Percentiles rank a stretch among this genome's conserved stretches.
Evolutionary conservation across 2,797 vertebrate genomes (phyloP).

Genomic region (Neosilurus hyrtlii): DNA sequence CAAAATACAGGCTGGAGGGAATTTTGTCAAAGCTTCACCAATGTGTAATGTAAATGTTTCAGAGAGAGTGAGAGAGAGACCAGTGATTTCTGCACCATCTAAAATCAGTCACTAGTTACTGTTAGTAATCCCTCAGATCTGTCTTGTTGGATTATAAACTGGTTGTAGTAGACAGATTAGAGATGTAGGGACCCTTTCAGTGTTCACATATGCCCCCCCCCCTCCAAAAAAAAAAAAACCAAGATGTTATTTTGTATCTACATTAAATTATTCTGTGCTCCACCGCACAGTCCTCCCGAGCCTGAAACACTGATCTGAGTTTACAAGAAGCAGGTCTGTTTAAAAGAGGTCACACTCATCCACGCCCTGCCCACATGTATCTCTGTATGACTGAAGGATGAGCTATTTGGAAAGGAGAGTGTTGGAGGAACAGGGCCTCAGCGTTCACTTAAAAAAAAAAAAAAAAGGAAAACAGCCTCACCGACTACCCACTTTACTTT

Average conservation of each 20-base stretch:
- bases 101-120: not conserved
- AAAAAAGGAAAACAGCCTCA: no score
- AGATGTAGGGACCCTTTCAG: not conserved
- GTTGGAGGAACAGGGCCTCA: not conserved
- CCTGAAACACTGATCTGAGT: not conserved
- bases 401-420: not conserved
- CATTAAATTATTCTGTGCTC: not conserved
- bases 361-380: constrained; percentile 20
- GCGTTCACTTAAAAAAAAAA: not conserved
- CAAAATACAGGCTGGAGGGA: not conserved
- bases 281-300: not conserved
- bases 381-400: constrained; percentile 2
- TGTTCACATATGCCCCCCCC: not conserved
- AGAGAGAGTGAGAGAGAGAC: not conserved
- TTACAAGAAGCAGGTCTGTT: constrained; percentile 19
- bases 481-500: not conserved
- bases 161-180: not conserved
- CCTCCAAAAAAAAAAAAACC: no score
- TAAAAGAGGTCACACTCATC: constrained; percentile 31
- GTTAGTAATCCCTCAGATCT: not conserved
- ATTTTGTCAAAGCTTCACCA: not conserved
- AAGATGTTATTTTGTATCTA: not conserved
- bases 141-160: not conserved
- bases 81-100: not conserved
- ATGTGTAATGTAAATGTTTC: not conserved